phyloP scores from a whole-genome alignment of 2,113 vertebrate genomes.

The Megaptera novaeangliae region DNA sequence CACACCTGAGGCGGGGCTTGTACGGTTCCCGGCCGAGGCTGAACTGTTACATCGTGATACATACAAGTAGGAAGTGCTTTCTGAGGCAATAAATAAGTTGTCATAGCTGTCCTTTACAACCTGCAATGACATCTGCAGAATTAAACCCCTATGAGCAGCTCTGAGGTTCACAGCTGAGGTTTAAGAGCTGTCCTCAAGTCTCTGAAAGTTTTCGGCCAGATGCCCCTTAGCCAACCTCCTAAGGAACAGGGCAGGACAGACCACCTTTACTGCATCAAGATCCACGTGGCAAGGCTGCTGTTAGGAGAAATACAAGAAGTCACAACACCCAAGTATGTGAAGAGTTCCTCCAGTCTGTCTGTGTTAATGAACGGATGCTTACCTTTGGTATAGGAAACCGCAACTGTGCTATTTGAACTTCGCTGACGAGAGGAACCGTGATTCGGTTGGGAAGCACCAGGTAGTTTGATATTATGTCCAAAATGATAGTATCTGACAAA shows the following conservation, averaged over 20 bases:
- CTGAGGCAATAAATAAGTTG: neutral
- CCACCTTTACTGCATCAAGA: neutral
- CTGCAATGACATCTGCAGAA: neutral
- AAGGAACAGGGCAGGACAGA: neutral
- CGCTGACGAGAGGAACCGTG: slow-evolving; percentile 92
- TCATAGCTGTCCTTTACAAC: neutral
- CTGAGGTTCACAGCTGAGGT: rapidly evolving
- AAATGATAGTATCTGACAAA: slow-evolving; percentile 91
- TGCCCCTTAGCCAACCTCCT: neutral
- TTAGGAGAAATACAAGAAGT: neutral
- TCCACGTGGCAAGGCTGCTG: neutral
- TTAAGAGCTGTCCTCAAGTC: neutral
- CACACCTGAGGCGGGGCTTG: neutral
- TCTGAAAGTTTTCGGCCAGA: neutral
- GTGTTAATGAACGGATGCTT: neutral
- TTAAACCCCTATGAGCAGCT: neutral
- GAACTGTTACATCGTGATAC: neutral
- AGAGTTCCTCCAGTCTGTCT: too few relatives aligned
- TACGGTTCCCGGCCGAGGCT: neutral
- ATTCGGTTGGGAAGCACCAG: slow-evolving; percentile 95
- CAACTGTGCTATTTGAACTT: slow-evolving; percentile 87
- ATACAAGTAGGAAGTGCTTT: neutral
- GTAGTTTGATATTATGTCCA: slow-evolving; percentile 93
- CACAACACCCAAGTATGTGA: rapidly evolving
- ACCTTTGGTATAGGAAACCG: slow-evolving; percentile 96